Conservation (phyloP, 2,888 invertebrate genomes). For the Scaptodrosophila latifasciaeformis region DNA sequence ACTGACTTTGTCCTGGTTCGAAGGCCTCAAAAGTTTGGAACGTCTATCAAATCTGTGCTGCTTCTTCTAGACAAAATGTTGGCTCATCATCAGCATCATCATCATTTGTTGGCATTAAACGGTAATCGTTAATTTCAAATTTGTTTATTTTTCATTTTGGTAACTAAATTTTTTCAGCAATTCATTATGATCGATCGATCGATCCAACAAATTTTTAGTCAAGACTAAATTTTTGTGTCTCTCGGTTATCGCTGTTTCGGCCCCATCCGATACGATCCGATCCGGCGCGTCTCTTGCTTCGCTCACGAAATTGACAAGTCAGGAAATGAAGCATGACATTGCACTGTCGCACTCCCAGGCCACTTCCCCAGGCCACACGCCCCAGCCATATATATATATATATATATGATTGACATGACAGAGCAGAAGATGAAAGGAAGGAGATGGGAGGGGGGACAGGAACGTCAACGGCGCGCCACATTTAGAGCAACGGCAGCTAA, state of each 20-base stretch:
- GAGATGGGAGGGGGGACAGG: not conserved
- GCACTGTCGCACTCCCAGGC: conserved; percentile 54
- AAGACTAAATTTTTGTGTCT: conserved; percentile 7
- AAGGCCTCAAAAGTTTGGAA: too few relatives aligned
- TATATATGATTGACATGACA: conserved; percentile 43
- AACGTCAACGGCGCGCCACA: conserved; percentile 1
- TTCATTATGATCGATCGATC: conserved; percentile 5
- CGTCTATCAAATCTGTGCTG: too few relatives aligned
- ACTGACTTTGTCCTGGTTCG: too few relatives aligned
- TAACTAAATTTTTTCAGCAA: conserved; percentile 28
- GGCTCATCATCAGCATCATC: not conserved
- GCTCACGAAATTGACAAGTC: conserved; percentile 69
- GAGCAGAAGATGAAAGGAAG: not conserved
- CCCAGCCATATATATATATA: conserved; percentile 34
- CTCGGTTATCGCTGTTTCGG: not conserved
- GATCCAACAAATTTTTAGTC: conserved; percentile 12
- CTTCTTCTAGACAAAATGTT: not conserved
- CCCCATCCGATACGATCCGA: not conserved
- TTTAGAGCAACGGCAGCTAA: conserved; percentile 45
- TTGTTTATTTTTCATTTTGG: not conserved
- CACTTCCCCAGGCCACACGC: not conserved
- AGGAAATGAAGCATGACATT: conserved; percentile 73
- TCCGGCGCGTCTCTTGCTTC: not conserved
- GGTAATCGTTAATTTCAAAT: conserved; percentile 27
- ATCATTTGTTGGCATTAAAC: conserved; percentile 35